phyloP scores from a whole-genome alignment of 2,888 invertebrate species.

The Limulus polyphemus region DNA sequence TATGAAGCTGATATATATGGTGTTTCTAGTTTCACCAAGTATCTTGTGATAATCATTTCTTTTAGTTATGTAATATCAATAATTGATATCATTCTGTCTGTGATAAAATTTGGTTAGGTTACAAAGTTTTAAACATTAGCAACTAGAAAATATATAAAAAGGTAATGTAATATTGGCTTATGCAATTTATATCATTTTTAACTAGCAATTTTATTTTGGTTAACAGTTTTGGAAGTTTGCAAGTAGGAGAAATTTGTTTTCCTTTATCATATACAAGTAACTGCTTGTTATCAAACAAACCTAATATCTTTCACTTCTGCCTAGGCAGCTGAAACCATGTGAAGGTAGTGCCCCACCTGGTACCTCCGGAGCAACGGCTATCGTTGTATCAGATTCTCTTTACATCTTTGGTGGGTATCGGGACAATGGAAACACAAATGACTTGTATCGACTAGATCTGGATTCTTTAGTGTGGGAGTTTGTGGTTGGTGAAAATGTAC shows the following conservation, averaged over 20 bases:
- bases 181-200: too few species aligned
- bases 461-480: conserved; percentile 29
- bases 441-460: conserved; percentile 31
- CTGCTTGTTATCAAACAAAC: not conserved
- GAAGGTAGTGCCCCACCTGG: conserved; percentile 30
- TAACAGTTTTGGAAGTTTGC: too few species aligned
- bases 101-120: too few species aligned
- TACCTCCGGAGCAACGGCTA: conserved; percentile 33
- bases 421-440: conserved; percentile 29
- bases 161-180: too few species aligned
- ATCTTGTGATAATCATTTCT: too few species aligned
- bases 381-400: conserved; percentile 28
- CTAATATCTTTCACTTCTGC: not conserved
- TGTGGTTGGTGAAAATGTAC: conserved; percentile 16
- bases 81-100: too few species aligned
- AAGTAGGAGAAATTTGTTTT: not conserved
- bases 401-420: conserved; percentile 35
- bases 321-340: conserved; percentile 15
- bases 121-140: too few species aligned
- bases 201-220: too few species aligned
- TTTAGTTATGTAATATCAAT: too few species aligned
- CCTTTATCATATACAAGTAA: conserved; percentile 1
- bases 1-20: too few species aligned
- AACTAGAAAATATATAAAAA: too few species aligned
- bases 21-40: too few species aligned